Evolutionary conservation across 2,797 vertebrate species (phyloP).

Genomic region (Galagoides demidoff): DNA sequence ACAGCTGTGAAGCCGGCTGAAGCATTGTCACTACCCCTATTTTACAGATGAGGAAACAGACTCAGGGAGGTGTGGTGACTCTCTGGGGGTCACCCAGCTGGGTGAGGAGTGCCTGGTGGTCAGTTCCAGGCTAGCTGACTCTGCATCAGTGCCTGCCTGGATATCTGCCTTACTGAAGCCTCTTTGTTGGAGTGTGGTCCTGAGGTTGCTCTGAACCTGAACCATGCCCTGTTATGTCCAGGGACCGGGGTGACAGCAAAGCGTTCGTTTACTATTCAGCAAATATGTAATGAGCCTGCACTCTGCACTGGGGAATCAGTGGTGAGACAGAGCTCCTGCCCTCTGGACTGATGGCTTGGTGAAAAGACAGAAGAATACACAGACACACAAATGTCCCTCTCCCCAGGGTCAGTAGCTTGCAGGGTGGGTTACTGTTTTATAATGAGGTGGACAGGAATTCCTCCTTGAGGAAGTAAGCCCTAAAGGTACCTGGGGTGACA

Average conservation of each 20-base stretch:
- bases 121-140: background rate
- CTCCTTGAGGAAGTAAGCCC: background rate
- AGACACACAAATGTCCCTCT: background rate
- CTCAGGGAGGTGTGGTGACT: background rate
- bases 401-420: background rate
- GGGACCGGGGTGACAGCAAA: background rate
- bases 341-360: background rate
- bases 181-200: background rate
- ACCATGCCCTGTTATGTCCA: background rate
- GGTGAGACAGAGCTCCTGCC: background rate
- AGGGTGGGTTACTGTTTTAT: background rate
- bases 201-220: background rate
- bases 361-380: background rate
- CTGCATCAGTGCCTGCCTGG: background rate
- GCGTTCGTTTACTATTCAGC: accelerated
- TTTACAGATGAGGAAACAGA: background rate
- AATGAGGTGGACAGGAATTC: background rate
- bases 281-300: accelerated
- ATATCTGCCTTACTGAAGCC: background rate
- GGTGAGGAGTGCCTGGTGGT: background rate
- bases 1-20: background rate
- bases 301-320: background rate
- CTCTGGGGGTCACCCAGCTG: background rate
- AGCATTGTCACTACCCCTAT: background rate
- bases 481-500: background rate